These are phyloP conservation scores for Chionis minor DNA, from an alignment of 2,113 vertebrate species.

Conservation along the genomic window DNA sequence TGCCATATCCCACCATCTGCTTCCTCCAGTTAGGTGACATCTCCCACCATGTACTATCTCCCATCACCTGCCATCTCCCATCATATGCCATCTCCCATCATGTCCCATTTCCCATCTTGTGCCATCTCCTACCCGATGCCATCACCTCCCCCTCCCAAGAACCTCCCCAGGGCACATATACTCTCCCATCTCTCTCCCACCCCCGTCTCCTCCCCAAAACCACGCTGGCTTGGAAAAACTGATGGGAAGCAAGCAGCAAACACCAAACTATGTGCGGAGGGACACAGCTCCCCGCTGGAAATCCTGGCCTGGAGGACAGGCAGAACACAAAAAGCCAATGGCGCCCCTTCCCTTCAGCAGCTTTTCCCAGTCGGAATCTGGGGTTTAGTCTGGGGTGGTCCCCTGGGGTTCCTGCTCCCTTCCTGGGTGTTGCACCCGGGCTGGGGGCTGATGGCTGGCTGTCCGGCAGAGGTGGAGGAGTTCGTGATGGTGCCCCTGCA, in stretches of 20 bases:
- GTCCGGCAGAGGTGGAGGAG: not conserved
- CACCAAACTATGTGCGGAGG: not conserved
- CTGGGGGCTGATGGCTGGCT: fast-evolving
- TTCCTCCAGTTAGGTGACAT: no score
- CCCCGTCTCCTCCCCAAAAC: not conserved
- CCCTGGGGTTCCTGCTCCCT: not conserved
- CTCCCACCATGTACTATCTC: no score
- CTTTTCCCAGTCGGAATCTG: not conserved
- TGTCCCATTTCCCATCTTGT: not conserved
- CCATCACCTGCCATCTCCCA: not conserved
- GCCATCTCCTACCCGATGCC: not conserved
- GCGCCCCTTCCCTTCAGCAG: not conserved
- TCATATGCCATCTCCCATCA: not conserved
- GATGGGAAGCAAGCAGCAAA: not conserved
- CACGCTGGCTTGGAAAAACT: not conserved
- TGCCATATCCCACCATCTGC: not conserved
- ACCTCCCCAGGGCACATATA: not conserved
- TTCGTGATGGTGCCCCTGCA: constrained; percentile 50
- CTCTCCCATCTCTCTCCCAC: not conserved
- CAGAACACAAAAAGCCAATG: not conserved
- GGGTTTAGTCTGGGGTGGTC: not conserved
- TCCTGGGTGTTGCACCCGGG: not conserved
- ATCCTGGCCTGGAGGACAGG: not conserved
- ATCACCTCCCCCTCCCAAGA: not conserved
- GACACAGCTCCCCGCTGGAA: not conserved